Evolutionary conservation across 2,113 vertebrate genomes (phyloP).

Genomic region (Erinaceus europaeus): DNA sequence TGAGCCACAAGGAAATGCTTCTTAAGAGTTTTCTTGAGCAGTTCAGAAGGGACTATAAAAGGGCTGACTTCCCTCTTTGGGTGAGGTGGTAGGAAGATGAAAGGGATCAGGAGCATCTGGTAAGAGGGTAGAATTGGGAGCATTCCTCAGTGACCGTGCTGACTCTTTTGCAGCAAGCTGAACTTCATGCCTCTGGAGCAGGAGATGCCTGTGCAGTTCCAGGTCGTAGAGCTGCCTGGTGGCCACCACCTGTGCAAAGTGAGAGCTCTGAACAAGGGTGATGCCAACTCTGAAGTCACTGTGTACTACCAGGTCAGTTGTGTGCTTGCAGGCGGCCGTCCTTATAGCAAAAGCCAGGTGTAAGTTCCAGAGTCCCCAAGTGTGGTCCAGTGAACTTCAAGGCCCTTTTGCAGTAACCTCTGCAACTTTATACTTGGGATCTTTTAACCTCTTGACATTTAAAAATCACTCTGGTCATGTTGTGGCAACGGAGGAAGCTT

Average conservation of each 20-base stretch:
- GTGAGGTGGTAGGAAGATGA: too few relatives aligned
- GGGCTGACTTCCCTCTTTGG: too few relatives aligned
- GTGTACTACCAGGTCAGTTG: constrained; percentile 93
- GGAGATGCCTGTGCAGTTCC: constrained; percentile 92
- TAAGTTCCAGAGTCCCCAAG: background rate
- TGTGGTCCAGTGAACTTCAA: background rate
- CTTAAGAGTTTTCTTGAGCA: background rate
- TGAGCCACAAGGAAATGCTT: background rate
- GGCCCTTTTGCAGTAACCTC: background rate
- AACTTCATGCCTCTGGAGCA: constrained; percentile 85
- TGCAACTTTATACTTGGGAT: background rate
- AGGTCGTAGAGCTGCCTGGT: constrained; percentile 91
- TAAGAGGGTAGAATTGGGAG: background rate
- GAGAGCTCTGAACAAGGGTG: constrained; percentile 93
- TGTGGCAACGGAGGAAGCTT: too few relatives aligned
- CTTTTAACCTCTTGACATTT: constrained; percentile 13
- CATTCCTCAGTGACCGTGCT: background rate
- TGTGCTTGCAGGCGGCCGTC: background rate
- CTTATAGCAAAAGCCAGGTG: background rate
- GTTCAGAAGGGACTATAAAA: background rate
- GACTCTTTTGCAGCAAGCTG: constrained; percentile 85
- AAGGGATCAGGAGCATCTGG: too few relatives aligned
- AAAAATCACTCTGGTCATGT: too few relatives aligned
- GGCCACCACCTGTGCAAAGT: constrained; percentile 92
- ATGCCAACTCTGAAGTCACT: constrained; percentile 96